Percentiles rank a stretch among this genome's conserved stretches.
phyloP scores from a whole-genome alignment of 2,888 invertebrate genomes.

The Caprella mutica region DNA sequence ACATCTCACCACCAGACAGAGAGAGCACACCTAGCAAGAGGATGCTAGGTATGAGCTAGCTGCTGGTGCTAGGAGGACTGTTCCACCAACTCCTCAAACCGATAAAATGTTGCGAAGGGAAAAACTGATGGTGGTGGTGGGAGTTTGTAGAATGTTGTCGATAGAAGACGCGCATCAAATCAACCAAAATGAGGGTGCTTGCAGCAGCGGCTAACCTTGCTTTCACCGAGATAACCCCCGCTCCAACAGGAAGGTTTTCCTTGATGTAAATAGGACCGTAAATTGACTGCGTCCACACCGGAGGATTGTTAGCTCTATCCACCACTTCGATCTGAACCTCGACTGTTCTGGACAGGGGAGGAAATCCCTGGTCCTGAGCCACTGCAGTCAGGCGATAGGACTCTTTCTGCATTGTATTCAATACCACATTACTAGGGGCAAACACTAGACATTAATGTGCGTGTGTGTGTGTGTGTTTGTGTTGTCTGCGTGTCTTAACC shows the following conservation, averaged over 20 bases:
- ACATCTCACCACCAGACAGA: too few species aligned
- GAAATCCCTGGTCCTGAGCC: slow-evolving; percentile 95
- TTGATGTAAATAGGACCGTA: slow-evolving; percentile 95
- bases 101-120: neutral
- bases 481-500: too few species aligned
- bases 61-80: neutral
- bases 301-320: slow-evolving; percentile 94
- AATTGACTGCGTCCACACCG: slow-evolving; percentile 90
- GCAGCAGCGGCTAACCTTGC: slow-evolving; percentile 72
- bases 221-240: slow-evolving; percentile 95
- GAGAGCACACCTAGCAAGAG: too few species aligned
- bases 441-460: too few species aligned
- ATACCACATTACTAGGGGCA: too few species aligned
- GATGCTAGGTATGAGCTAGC: neutral
- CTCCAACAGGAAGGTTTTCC: slow-evolving; percentile 95
- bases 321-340: slow-evolving; percentile 98
- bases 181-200: slow-evolving; percentile 15
- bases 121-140: neutral
- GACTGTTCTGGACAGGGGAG: slow-evolving; percentile 88
- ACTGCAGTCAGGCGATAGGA: slow-evolving; percentile 96
- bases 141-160: neutral
- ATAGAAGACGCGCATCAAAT: neutral
- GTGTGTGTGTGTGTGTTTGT: too few species aligned
- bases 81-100: neutral
- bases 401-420: slow-evolving; percentile 59